Conservation (phyloP, 30 jellyfish, hydroid and myxozoan genomes). For the Chrysaora quinquecirrha region DNA sequence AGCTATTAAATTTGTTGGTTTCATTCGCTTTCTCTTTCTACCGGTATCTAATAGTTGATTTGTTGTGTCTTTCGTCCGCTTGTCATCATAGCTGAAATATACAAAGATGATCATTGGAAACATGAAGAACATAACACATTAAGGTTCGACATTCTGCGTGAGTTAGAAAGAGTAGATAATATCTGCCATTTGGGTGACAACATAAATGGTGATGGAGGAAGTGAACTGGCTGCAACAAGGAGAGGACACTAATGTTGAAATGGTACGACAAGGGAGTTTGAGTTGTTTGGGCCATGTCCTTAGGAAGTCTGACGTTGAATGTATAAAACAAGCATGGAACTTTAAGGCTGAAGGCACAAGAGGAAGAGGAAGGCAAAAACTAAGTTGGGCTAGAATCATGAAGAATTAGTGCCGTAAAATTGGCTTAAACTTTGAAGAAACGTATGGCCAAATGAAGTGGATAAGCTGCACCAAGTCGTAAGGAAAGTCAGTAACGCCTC, state of each 20-base stretch:
- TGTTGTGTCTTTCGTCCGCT: too few relatives aligned
- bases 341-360: conserved; percentile 14
- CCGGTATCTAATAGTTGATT: conserved; percentile 34
- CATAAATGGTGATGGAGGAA: background rate
- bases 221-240: conserved; percentile 46
- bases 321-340: conserved; percentile 11
- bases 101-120: too few relatives aligned
- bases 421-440: background rate
- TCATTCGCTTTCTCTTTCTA: conserved; percentile 34
- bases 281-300: conserved; percentile 44
- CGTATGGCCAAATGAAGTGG: too few relatives aligned
- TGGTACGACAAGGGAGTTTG: conserved; percentile 18
- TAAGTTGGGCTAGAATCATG: too few relatives aligned
- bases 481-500: too few relatives aligned
- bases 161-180: conserved; percentile 12
- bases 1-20: conserved; percentile 5
- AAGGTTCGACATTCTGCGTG: background rate
- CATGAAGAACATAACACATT: background rate
- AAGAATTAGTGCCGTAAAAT: too few relatives aligned
- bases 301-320: conserved; percentile 27
- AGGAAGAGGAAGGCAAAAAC: conserved; percentile 6
- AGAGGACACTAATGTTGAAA: conserved; percentile 7
- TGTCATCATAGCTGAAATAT: too few relatives aligned
- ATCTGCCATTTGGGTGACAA: conserved; percentile 19
- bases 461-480: too few relatives aligned